Conservation (phyloP, 2,113 vertebrate genomes). For the Sardina pilchardus region DNA sequence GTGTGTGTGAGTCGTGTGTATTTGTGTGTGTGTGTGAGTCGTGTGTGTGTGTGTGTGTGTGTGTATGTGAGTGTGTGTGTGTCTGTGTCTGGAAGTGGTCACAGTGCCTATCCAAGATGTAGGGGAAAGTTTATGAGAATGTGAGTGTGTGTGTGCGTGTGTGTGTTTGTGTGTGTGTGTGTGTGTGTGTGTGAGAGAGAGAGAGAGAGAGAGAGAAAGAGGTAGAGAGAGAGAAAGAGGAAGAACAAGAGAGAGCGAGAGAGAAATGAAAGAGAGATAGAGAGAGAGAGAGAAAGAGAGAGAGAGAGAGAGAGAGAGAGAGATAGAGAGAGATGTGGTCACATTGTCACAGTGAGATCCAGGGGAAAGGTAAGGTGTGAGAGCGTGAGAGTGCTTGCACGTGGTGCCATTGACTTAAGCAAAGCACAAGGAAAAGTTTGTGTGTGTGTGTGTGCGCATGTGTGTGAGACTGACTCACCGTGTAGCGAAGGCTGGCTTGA, state of each 20-base stretch:
- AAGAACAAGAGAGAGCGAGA: too few relatives aligned
- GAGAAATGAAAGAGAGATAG: too few relatives aligned
- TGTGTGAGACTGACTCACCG: conserved; percentile 68
- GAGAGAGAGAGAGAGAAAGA: too few relatives aligned
- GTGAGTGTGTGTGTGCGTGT: conserved; percentile 11
- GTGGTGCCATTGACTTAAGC: too few relatives aligned
- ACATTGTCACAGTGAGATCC: not conserved
- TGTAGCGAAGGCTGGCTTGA: conserved; percentile 84
- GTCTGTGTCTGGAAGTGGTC: not conserved
- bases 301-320: not conserved
- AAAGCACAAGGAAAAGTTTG: not conserved
- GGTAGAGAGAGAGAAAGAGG: too few relatives aligned
- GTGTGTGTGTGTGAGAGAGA: too few relatives aligned
- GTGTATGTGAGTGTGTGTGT: not conserved
- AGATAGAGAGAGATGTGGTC: not conserved
- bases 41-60: not conserved
- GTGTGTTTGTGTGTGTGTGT: conserved; percentile 21
- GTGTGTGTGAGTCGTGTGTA: not conserved
- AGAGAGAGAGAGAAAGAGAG: too few relatives aligned
- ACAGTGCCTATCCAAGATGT: not conserved
- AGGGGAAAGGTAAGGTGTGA: not conserved
- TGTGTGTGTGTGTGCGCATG: not conserved
- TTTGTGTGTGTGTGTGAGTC: not conserved
- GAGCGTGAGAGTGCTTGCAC: not conserved
- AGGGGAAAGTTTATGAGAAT: not conserved